phyloP scores from a whole-genome alignment of 2,888 invertebrate species.

The Creontiades dilutus region DNA sequence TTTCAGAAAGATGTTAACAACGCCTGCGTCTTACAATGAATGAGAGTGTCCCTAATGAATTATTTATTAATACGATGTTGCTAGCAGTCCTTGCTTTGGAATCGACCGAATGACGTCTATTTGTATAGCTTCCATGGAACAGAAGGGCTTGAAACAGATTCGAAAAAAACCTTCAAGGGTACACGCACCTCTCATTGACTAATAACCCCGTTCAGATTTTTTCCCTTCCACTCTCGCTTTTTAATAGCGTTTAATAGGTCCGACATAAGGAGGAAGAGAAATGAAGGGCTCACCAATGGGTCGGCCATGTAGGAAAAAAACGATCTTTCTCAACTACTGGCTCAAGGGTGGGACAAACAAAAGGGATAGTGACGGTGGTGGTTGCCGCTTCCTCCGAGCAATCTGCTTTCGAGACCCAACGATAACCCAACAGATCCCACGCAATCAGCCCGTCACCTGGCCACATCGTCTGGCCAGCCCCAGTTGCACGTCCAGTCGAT shows the following conservation, averaged over 20 bases:
- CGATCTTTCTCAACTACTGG: not conserved
- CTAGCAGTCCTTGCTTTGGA: too few relatives aligned
- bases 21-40: too few relatives aligned
- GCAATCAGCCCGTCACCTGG: conserved; percentile 34
- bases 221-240: conserved; percentile 30
- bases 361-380: not conserved
- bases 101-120: too few relatives aligned
- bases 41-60: too few relatives aligned
- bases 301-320: not conserved
- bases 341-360: conserved; percentile 11
- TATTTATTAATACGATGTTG: too few relatives aligned
- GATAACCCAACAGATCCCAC: conserved; percentile 8
- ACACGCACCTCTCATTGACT: conserved; percentile 14
- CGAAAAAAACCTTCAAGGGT: not conserved
- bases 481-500: too few relatives aligned
- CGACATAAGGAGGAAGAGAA: not conserved
- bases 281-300: not conserved
- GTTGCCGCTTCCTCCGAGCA: conserved; percentile 6
- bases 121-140: not conserved
- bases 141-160: not conserved
- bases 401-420: not conserved
- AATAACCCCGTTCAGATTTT: conserved; percentile 11
- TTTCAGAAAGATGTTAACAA: too few relatives aligned
- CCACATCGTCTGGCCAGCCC: not conserved
- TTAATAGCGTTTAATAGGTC: conserved; percentile 26